Conservation (phyloP, 2,797 vertebrate genomes). For the Sebastes cheni region DNA sequence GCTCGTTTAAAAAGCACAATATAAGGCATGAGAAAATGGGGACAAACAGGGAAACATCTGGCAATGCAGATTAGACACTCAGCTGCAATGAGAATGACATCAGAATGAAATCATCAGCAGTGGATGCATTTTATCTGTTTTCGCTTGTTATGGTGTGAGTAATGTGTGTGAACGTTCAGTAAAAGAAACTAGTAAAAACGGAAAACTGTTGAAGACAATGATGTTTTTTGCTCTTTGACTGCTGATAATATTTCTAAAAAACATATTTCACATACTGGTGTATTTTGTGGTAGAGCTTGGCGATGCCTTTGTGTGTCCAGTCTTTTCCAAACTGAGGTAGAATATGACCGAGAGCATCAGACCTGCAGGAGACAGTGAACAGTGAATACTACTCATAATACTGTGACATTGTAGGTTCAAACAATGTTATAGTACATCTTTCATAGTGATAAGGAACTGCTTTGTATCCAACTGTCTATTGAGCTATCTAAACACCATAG, state of each 20-base stretch:
- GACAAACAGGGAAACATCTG: constrained; percentile 17
- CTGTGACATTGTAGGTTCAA: neutral
- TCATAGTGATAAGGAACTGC: neutral
- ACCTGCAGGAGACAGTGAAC: constrained; percentile 77
- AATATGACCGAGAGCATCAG: constrained; percentile 94
- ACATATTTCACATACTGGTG: constrained; percentile 85
- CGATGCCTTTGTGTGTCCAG: constrained; percentile 95
- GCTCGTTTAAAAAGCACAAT: neutral
- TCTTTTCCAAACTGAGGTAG: constrained; percentile 95
- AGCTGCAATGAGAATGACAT: neutral
- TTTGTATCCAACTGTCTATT: neutral
- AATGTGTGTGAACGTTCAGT: neutral
- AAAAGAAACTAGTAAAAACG: neutral
- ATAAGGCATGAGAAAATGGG: neutral
- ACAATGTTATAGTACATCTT: neutral
- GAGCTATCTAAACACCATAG: neutral
- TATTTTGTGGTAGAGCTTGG: constrained; percentile 95
- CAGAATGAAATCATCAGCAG: constrained; percentile 1
- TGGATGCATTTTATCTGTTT: neutral
- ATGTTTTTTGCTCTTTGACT: neutral
- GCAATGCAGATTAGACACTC: constrained; percentile 5
- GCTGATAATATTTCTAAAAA: neutral
- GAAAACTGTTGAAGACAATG: neutral
- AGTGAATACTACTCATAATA: neutral
- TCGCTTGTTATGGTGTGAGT: neutral